Evolutionary conservation across 1,140 invertebrate species (phyloP), one percentile per base, ranked within the genome.

Genomic region (Drosophila azteca): DNA sequence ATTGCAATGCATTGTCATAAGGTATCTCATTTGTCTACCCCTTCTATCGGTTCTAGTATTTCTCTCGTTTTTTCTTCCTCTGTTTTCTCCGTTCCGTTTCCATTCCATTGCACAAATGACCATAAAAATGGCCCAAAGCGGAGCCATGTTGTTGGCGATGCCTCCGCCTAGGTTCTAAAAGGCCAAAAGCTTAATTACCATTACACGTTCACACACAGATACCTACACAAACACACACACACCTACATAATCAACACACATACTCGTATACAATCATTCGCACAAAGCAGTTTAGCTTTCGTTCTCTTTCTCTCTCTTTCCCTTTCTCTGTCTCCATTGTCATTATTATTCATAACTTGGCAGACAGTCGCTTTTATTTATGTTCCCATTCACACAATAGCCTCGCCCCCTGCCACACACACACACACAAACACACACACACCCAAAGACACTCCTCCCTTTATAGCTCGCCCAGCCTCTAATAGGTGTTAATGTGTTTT

Each of bases 341-440:
- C 60, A 80, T 88, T 77, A 85, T 85, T 85, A 88, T 85, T 85
- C 83, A 85, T 85, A 85, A 85, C 83, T 88, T 82, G 83, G 74
- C 83, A 87, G 83, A 88, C 78, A 85, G 57, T 55, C 52, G 64
- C 66, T 76, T 82, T 82, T 87, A 85, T 85, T 85, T 85, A 87
- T 87, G 78, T 65, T 76, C 46, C 66, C 82, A 87, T 85, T 87
- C 65, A 29, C 65, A 77, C 73, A 84, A 83, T 64, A 62, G 71
- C 71, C 76, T 35, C 9, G n/a, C 48, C 60, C 52, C 29, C 53
- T 29, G 26, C 68, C 41, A 31, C 57, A 45, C 39, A 31, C 50
- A 11, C 13, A 51, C 24, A 20, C 9, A 2, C 13, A 51, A 13
- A 20, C 9, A 2, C 50, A 51, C 35, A 39, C 11, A 39, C 35